Base-by-base conservation (phyloP, 2,797 vertebrate species). In the Myripristis murdjan region DNA sequence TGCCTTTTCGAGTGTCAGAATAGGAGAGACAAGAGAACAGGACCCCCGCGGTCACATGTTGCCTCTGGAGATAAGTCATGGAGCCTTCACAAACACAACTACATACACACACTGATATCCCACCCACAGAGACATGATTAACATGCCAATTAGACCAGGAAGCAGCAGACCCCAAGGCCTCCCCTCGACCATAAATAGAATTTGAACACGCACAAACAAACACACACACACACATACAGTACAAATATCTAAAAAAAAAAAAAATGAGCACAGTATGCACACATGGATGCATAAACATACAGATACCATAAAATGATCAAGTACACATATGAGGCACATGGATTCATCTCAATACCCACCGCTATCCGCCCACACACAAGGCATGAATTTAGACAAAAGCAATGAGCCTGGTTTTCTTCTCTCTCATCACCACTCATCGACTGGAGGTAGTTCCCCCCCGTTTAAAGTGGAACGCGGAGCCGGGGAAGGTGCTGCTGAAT, bases 71-170 rank as follows among this genome's bases (percentile, higher is more conserved):
- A 92, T 91, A 91, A 92, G 64, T 82, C 75, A 64, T 64, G 63
- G 75, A 72, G 84, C 74, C 77, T 81, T 77, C 67, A 70, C 75
- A 87, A 73, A 91, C 77, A 81, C 59, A 65, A 46, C 64, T 39
- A 64, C 35, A 64, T n/a, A 53, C 49, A 77, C 47, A 71, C 61
- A 61, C 39, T 43, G 70, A 75, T 66, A 89, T 92, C 78, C 85
- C 81, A 87, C 80, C 82, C 87, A 76, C 83, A 74, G 51, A 80
- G 76, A 79, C 62, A 60, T 87, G 87, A 91, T 90, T 87, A 93
- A 87, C 84, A 82, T 73, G 77, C 91, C 89, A 93, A 93, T 94
- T 93, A 93, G 85, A 83, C 58, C 73, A 77, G 86, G 70, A 88
- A 87, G 69, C 79, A 76, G 70, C 70, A 61, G 76, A 47, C 76